Evolutionary conservation across 2,797 vertebrate genomes (phyloP), one percentile per base, ranked within the genome.

Genomic region (Accipiter badius): DNA sequence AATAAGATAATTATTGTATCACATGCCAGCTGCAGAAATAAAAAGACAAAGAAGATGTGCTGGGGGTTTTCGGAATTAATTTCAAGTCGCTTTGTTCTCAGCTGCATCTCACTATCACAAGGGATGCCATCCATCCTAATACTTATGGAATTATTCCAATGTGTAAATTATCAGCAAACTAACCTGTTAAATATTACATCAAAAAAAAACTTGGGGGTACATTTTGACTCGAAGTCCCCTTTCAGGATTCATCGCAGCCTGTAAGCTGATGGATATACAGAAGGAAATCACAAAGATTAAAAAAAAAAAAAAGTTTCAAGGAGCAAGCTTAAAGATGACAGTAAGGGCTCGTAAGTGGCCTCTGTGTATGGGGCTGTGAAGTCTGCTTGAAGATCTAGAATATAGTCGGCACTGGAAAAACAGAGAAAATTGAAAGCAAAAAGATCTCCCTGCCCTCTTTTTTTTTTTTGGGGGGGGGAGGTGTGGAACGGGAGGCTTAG

Each of bases 401-500:
- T 74, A 58, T 6, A 46, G 16, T 6, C 55, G 15, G 21, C 40
- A 50, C 31, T 63, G 33, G 47, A 55, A 87, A 86, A 90, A 37
- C 2, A 40, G 18, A 62, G 5, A 57, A 22, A 31, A 18, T 39
- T 28, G 42, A 77, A 92, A 77, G 18, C 13, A 55, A 24, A 82
- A 54, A 24, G 1, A 44, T 47, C 24, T 57, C 24, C 5, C 4
- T 3, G 9, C 4, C 5, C 1, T 40, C 11, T 40, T 40, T 40
- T 40, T 13, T 37, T 37, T 40, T 39, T 39, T 39, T 39, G 39
- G 12, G 39, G 39, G 10, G 7, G 11, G 2, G 7, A 6, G 1
- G 25, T 0, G 22, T 3, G 18, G 9, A 4, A 4, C 5, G 3
- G 1, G 21, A 22, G 21, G 3, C 31, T 49, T 86, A 42, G 58